Percentiles rank a stretch among this genome's conserved stretches.
These are phyloP conservation scores for Nemotelus nigrinus DNA, from an alignment of 2,888 invertebrate species.

Conservation along the genomic window DNA sequence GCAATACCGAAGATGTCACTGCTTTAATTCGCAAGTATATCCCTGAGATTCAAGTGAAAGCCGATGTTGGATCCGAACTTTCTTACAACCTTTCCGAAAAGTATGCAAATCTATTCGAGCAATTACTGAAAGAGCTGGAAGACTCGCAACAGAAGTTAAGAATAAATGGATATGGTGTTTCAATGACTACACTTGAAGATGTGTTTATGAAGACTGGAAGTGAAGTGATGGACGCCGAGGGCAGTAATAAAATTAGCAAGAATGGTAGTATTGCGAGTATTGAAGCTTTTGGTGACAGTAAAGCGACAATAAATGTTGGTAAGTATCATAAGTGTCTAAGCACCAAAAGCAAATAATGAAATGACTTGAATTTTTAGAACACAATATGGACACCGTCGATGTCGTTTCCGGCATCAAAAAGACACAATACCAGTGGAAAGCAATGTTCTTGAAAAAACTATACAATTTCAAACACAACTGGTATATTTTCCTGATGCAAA, in stretches of 20 bases:
- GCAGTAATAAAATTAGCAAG: not conserved
- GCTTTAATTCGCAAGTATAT: constrained; percentile 72
- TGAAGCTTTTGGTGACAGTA: not conserved
- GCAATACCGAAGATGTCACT: constrained; percentile 68
- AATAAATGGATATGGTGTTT: constrained; percentile 82
- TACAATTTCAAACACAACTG: constrained; percentile 74
- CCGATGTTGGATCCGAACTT: constrained; percentile 80
- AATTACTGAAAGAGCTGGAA: constrained; percentile 76
- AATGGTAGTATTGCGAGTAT: not conserved
- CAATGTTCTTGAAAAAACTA: constrained; percentile 74
- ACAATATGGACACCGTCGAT: not conserved
- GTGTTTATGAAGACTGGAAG: constrained; percentile 72
- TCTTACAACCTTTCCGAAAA: constrained; percentile 75
- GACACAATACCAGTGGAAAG: constrained; percentile 69
- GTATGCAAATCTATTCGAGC: constrained; percentile 71
- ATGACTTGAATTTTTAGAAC: not conserved
- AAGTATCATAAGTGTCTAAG: not conserved
- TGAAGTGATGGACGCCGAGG: not conserved
- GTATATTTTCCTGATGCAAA: constrained; percentile 72
- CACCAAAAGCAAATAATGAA: not conserved
- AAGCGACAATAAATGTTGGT: too few species aligned
- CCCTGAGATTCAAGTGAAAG: constrained; percentile 72
- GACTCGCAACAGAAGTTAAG: constrained; percentile 68
- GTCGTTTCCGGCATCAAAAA: constrained; percentile 58
- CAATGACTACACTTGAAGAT: constrained; percentile 88